These are phyloP conservation scores for Noctua pronuba DNA, from an alignment of 2,888 invertebrate species.

Conservation along the genomic window DNA sequence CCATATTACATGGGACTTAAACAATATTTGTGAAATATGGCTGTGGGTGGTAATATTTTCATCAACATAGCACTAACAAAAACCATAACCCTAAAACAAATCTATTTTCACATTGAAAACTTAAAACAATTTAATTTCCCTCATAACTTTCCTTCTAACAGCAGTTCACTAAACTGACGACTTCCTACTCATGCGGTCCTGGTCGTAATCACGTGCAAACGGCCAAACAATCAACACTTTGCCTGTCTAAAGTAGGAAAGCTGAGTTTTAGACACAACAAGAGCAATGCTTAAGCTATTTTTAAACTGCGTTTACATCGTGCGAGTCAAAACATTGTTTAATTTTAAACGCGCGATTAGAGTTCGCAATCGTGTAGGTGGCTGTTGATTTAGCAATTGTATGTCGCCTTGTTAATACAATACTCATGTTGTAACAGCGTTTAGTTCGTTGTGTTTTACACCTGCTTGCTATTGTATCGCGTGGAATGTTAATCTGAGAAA, in stretches of 20 bases:
- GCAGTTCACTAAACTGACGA: slow-evolving; percentile 54
- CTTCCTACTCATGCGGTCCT: slow-evolving; percentile 54
- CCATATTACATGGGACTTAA: background rate
- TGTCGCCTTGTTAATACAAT: slow-evolving; percentile 25
- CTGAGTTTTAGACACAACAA: slow-evolving; percentile 64
- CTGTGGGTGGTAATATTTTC: background rate
- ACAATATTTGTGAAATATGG: background rate
- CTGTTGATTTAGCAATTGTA: slow-evolving; percentile 43
- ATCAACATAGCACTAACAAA: slow-evolving; percentile 6
- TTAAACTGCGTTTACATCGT: slow-evolving; percentile 54
- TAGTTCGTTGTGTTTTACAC: slow-evolving; percentile 4
- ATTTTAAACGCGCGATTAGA: slow-evolving; percentile 59
- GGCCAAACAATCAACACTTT: slow-evolving; percentile 60
- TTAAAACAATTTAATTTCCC: slow-evolving; percentile 41
- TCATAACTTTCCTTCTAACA: slow-evolving; percentile 37
- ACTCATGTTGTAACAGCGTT: slow-evolving; percentile 8
- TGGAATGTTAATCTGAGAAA: background rate
- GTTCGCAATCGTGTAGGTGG: slow-evolving; percentile 52
- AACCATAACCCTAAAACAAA: slow-evolving; percentile 30
- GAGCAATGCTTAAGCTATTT: slow-evolving; percentile 56
- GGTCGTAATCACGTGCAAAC: slow-evolving; percentile 62
- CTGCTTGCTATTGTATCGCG: background rate
- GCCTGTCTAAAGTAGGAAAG: slow-evolving; percentile 57
- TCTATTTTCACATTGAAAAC: slow-evolving; percentile 45
- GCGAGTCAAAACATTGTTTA: slow-evolving; percentile 66